These are phyloP conservation scores for Actias luna DNA, from an alignment of 2,888 invertebrate species.

Conservation along the genomic window DNA sequence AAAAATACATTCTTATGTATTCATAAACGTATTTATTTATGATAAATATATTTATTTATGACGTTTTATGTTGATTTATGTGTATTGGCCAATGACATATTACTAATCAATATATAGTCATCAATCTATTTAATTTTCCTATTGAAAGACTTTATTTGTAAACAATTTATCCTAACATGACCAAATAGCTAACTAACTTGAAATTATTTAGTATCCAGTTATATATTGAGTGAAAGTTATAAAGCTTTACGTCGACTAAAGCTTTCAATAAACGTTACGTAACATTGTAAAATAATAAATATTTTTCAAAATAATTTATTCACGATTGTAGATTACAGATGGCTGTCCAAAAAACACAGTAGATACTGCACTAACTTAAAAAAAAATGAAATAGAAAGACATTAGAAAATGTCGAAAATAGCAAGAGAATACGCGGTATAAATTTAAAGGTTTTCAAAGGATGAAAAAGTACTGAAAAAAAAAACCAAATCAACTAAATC, in stretches of 20 bases:
- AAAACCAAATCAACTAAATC: background rate
- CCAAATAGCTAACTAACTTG: background rate
- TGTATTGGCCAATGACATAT: too few species aligned
- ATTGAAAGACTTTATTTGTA: too few species aligned
- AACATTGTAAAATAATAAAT: conserved; percentile 3
- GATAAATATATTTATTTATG: background rate
- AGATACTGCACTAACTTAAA: background rate
- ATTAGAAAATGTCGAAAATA: background rate
- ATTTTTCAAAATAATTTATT: background rate
- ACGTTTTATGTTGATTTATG: too few species aligned
- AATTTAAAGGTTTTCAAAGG: background rate
- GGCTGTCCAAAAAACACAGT: background rate
- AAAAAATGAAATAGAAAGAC: background rate
- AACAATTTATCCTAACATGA: background rate
- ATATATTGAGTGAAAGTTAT: conserved; percentile 9
- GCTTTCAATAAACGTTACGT: conserved; percentile 8
- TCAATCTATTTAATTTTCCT: too few species aligned
- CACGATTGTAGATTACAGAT: background rate
- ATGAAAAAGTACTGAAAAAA: background rate
- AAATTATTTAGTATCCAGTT: conserved; percentile 6
- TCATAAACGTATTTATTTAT: background rate
- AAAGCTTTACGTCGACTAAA: conserved; percentile 6
- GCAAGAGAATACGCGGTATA: background rate
- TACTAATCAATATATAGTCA: too few species aligned
- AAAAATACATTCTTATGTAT: conserved; percentile 8